Percentiles rank a stretch among this genome's conserved stretches.
Evolutionary conservation across 2,888 invertebrate genomes (phyloP).

Genomic region (Pollenia angustigena): DNA sequence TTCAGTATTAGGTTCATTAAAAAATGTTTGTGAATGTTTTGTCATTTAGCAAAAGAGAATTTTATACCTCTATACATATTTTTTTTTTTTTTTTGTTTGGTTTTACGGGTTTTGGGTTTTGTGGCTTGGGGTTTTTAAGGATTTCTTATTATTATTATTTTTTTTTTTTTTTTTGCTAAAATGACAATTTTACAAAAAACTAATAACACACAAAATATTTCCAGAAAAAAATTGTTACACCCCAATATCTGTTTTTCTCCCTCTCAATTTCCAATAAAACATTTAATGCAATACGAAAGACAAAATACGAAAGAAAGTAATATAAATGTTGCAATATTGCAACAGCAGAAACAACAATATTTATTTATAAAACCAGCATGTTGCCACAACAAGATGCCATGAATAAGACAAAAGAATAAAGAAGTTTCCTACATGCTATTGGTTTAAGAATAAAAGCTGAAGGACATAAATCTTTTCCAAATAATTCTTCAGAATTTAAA

Average conservation of each 20-base stretch:
- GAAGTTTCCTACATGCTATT: background rate
- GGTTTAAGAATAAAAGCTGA: background rate
- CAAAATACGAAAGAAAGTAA: constrained; percentile 3
- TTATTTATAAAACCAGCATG: constrained; percentile 2
- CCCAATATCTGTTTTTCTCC: background rate
- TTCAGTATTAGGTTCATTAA: too few species aligned
- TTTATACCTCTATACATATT: too few species aligned
- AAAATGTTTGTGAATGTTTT: too few species aligned
- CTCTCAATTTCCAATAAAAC: background rate
- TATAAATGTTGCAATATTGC: constrained; percentile 7
- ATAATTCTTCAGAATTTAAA: too few species aligned
- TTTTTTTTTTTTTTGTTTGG: too few species aligned
- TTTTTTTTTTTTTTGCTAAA: too few species aligned
- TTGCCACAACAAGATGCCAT: constrained; percentile 1
- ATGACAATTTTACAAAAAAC: too few species aligned
- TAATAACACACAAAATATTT: too few species aligned
- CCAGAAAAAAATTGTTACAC: background rate
- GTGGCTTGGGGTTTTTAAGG: too few species aligned
- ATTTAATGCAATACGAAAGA: background rate
- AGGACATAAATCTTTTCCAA: background rate
- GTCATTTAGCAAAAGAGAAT: too few species aligned
- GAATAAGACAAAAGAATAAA: background rate
- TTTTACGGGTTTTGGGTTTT: too few species aligned
- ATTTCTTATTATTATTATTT: too few species aligned
- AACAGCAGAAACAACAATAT: background rate